phyloP scores from a whole-genome alignment of 2,113 vertebrate species.

The Cranoglanis bouderius region DNA sequence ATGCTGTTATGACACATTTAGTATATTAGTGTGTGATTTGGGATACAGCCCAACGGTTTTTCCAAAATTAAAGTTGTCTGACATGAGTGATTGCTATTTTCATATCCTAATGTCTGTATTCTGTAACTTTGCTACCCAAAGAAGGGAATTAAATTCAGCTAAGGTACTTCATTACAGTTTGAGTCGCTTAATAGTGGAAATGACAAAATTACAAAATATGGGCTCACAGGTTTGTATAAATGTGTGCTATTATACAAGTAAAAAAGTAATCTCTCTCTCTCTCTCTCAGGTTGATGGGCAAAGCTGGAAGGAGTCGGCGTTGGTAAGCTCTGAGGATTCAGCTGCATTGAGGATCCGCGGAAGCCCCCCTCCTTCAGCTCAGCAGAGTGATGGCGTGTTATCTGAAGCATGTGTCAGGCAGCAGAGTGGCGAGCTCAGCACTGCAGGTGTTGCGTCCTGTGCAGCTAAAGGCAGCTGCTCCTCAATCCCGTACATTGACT shows the following conservation, averaged over 20 bases:
- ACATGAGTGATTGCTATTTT: background rate
- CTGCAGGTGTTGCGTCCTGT: constrained; percentile 92
- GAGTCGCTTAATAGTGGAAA: background rate
- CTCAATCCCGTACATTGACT: constrained; percentile 87
- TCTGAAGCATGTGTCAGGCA: constrained; percentile 70
- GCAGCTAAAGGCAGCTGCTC: constrained; percentile 81
- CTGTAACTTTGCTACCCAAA: background rate
- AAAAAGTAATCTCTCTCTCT: background rate
- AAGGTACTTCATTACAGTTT: background rate
- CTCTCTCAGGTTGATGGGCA: constrained; percentile 72
- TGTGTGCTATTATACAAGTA: background rate
- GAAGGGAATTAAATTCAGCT: background rate
- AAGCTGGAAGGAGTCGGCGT: constrained; percentile 74
- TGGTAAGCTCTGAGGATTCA: constrained; percentile 72
- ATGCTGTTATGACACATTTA: background rate
- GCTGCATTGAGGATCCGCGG: constrained; percentile 63
- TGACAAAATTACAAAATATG: background rate
- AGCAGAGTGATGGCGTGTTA: constrained; percentile 66
- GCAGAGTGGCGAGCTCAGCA: constrained; percentile 74
- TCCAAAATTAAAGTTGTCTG: background rate
- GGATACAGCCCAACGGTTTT: background rate
- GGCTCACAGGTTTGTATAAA: background rate
- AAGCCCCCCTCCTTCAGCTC: constrained; percentile 77
- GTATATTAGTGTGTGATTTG: background rate
- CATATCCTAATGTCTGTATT: background rate